phyloP scores from a whole-genome alignment of 2,888 invertebrate genomes.

The Ormia ochracea region DNA sequence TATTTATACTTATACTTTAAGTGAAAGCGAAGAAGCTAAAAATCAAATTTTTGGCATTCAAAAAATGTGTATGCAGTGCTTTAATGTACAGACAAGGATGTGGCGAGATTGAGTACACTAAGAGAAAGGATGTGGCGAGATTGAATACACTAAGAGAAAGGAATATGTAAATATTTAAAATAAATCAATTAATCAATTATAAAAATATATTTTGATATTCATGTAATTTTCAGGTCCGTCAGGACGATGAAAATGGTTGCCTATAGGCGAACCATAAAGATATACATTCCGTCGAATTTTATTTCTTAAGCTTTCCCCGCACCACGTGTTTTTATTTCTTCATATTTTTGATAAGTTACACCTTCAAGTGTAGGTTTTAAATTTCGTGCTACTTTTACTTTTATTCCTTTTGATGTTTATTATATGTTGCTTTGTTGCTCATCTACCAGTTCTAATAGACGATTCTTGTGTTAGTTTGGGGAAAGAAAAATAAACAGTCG shows the following conservation, averaged over 20 bases:
- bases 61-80: background rate
- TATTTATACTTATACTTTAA: background rate
- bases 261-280: too few species aligned
- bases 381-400: constrained; percentile 2
- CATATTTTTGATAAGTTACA: too few species aligned
- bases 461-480: constrained; percentile 15
- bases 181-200: too few species aligned
- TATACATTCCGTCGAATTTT: too few species aligned
- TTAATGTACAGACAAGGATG: background rate
- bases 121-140: background rate
- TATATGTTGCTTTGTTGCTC: constrained; percentile 13
- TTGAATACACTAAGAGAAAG: too few species aligned
- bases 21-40: constrained; percentile 22
- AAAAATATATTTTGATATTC: too few species aligned
- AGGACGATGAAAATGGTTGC: too few species aligned
- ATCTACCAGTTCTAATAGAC: constrained; percentile 11
- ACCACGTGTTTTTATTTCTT: too few species aligned
- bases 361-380: constrained; percentile 2
- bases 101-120: background rate
- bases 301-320: too few species aligned
- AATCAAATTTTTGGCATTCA: constrained; percentile 40
- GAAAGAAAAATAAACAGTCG: background rate
- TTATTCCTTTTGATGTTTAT: constrained; percentile 10
- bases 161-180: too few species aligned
- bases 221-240: too few species aligned